Evolutionary conservation across 2,888 invertebrate species (phyloP).

Genomic region (Chironomus riparius): DNA sequence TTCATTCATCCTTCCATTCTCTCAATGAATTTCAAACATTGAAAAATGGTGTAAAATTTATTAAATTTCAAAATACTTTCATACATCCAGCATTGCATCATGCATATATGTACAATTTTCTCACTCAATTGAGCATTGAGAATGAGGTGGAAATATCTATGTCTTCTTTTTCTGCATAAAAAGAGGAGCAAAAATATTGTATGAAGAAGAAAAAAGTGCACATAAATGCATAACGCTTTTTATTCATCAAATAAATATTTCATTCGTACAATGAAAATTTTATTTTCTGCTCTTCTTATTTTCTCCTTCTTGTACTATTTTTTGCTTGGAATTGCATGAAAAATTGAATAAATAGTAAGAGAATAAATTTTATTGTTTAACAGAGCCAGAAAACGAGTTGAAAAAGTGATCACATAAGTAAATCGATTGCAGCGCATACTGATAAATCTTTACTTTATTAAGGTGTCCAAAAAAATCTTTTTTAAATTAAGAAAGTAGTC

Average conservation of each 20-base stretch:
- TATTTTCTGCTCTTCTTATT: no score
- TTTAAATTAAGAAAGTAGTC: no score
- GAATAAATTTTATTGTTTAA: conserved; percentile 12
- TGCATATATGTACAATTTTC: not conserved
- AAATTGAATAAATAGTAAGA: not conserved
- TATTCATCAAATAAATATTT: conserved; percentile 24
- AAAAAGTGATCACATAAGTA: no score
- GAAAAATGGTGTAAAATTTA: not conserved
- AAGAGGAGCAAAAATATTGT: not conserved
- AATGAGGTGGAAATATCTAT: not conserved
- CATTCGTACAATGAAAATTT: not conserved
- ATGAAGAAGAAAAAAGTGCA: not conserved
- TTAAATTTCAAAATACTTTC: not conserved
- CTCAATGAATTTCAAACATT: not conserved
- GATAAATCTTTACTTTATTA: no score
- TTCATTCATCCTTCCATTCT: not conserved
- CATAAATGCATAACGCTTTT: conserved; percentile 12
- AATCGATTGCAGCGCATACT: no score
- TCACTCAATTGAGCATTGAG: not conserved
- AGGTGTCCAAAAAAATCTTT: no score
- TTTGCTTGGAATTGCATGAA: not conserved
- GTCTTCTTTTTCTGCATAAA: not conserved
- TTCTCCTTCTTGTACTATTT: not conserved
- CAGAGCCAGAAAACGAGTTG: not conserved
- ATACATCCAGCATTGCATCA: not conserved